These are phyloP conservation scores for Cylloceria caligata DNA, from an alignment of 2,888 invertebrate species.

Conservation along the genomic window DNA sequence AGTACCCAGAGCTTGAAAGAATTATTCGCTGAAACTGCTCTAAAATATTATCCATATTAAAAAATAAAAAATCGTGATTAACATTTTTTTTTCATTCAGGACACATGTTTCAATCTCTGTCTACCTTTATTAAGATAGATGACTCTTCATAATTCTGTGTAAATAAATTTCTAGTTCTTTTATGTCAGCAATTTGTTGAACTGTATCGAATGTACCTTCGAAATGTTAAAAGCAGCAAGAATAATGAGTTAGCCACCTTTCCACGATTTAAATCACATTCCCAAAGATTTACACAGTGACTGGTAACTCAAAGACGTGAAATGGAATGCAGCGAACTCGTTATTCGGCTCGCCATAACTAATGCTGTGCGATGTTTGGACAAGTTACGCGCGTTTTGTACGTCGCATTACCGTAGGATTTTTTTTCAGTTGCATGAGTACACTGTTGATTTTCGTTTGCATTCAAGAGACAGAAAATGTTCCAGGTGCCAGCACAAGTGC, in stretches of 20 bases:
- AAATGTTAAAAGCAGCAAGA: neutral
- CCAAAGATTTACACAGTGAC: neutral
- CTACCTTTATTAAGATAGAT: no score
- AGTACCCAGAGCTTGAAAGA: no score
- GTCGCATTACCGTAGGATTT: slow-evolving; percentile 1
- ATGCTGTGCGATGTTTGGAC: slow-evolving; percentile 10
- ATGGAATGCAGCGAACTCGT: neutral
- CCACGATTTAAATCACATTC: neutral
- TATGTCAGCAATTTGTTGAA: neutral
- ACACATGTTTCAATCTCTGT: no score
- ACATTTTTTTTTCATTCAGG: no score
- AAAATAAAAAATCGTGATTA: no score
- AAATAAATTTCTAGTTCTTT: neutral
- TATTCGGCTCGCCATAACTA: neutral
- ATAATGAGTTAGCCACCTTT: neutral
- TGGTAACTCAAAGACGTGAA: slow-evolving; percentile 3
- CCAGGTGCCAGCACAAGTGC: slow-evolving; percentile 47
- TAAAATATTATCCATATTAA: no score
- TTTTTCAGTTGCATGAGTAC: slow-evolving; percentile 12
- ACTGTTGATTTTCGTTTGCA: slow-evolving; percentile 21
- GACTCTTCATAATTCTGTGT: no score
- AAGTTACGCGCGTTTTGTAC: slow-evolving; percentile 25
- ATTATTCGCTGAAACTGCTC: no score
- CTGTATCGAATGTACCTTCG: neutral
- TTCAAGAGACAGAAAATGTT: slow-evolving; percentile 44